These are phyloP conservation scores for Phrixothrix hirtus DNA, from an alignment of 2,888 invertebrate genomes.

Conservation along the genomic window DNA sequence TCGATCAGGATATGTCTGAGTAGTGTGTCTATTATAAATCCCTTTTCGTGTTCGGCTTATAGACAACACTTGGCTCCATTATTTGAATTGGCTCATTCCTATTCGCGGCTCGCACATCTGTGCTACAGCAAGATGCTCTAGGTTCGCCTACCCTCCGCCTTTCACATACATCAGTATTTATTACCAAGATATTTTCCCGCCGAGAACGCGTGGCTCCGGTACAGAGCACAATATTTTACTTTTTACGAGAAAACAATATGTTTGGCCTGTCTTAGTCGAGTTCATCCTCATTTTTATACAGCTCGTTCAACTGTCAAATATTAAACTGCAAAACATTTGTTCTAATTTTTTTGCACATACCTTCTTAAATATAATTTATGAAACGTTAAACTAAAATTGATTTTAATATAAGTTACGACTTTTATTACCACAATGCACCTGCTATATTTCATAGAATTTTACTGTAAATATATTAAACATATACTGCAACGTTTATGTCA, in stretches of 20 bases:
- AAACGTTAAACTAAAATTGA: not conserved
- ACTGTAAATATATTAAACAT: too few species aligned
- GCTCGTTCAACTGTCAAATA: constrained; percentile 13
- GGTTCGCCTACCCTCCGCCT: constrained; percentile 20
- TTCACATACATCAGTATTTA: constrained; percentile 34
- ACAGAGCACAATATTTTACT: constrained; percentile 27
- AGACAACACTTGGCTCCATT: constrained; percentile 36
- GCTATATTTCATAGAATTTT: too few species aligned
- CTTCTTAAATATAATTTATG: not conserved
- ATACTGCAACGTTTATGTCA: too few species aligned
- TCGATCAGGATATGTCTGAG: constrained; percentile 18
- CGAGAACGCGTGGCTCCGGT: constrained; percentile 23
- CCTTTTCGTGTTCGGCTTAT: constrained; percentile 30
- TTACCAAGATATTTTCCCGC: constrained; percentile 31
- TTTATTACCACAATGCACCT: too few species aligned
- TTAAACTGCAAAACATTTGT: constrained; percentile 13
- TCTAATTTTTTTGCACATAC: constrained; percentile 1
- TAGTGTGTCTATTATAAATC: constrained; percentile 27
- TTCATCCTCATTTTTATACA: constrained; percentile 19
- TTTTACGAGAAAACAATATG: constrained; percentile 31
- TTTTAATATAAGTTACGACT: too few species aligned
- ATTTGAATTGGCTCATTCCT: constrained; percentile 37
- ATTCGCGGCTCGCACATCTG: constrained; percentile 33
- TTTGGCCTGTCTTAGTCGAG: constrained; percentile 23
- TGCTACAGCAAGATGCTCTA: constrained; percentile 24